Base-by-base conservation (phyloP, 2,888 invertebrate species). In the Agrilus biguttatus region DNA sequence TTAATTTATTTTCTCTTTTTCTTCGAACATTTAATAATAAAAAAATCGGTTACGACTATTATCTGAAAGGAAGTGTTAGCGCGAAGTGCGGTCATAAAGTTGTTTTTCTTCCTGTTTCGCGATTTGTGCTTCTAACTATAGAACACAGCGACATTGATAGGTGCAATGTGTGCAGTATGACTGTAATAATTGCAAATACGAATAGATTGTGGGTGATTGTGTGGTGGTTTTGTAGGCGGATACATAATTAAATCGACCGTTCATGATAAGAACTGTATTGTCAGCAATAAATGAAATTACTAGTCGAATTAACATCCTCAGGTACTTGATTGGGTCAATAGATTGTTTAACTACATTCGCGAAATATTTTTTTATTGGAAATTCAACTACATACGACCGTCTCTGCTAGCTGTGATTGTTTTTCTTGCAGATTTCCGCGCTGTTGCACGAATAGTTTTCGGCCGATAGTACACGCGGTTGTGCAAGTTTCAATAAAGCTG, bases 361-460 rank as follows among this genome's bases (percentile, higher is more conserved):
- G 8, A 28, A 28, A 8, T 10, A 10, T 28, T 28, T 32, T 40
- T 32, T 38, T 14, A 37, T 21, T 41, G 32, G 41, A 36, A 36
- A 36, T 19, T 51, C 28, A 28, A 28, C 28, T 28, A 28, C 28
- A 3, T 28, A 10, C 10, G 28, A 28, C 28, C 28, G 28, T 28
- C 2, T 28, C 28, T 28, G 21, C 21, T 21, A 21, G 21, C 21
- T 21, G 28, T 35, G 17, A 34, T 32, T 43, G 32, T 28, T 68
- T 69, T 68, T 68, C 74, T 79, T 79, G 72, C 80, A 80, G 80
- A 80, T 80, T 80, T 80, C 78, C 78, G 75, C 73, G 75, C 77
- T 70, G 77, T 80, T 74, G 78, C 80, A 74, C 74, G 75, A 73
- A 73, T 77, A 71, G 75, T 79, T 75, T 79, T 79, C 76, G 73